A percentile compares a stretch with the other conserved stretches of the same genome.
phyloP scores from a whole-genome alignment of 2,888 invertebrate species.

The Acheta domesticus region DNA sequence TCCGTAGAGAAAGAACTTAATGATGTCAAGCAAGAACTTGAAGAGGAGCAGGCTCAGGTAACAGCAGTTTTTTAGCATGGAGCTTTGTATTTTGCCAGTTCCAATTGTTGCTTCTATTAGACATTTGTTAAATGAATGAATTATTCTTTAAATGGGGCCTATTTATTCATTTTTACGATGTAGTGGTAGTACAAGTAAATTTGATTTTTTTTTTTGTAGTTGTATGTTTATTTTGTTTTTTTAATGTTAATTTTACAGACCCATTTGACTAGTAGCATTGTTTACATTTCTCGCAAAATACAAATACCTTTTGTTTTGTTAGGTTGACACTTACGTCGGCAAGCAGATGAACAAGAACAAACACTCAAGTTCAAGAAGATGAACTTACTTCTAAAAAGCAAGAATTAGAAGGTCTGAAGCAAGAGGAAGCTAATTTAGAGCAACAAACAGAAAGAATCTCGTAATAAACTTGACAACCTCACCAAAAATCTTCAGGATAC shows the following conservation, averaged over 20 bases:
- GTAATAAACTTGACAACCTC: conserved; percentile 64
- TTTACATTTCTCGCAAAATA: no score
- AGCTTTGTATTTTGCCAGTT: neutral
- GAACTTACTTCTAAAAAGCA: conserved; percentile 76
- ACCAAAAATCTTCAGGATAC: conserved; percentile 71
- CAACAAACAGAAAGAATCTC: conserved; percentile 65
- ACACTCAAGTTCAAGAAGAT: conserved; percentile 77
- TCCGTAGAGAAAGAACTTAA: conserved; percentile 55
- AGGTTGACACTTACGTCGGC: conserved; percentile 84
- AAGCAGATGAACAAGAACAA: conserved; percentile 83
- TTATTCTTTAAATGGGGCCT: no score
- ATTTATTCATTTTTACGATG: no score
- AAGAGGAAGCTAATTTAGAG: conserved; percentile 75
- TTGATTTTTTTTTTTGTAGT: no score
- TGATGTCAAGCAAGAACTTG: conserved; percentile 62
- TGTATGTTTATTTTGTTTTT: neutral
- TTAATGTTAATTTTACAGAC: neutral
- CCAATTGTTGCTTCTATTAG: neutral
- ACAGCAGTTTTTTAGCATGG: conserved; percentile 31
- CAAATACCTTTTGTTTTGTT: conserved; percentile 34
- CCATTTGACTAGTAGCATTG: no score
- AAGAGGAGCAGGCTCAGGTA: conserved; percentile 64
- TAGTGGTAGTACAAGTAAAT: no score
- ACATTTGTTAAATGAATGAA: no score
- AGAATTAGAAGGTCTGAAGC: conserved; percentile 71